A percentile compares a stretch with the other conserved stretches of the same genome.
phyloP scores from a whole-genome alignment of 2,888 invertebrate genomes.

The Hyposoter dolosus region DNA sequence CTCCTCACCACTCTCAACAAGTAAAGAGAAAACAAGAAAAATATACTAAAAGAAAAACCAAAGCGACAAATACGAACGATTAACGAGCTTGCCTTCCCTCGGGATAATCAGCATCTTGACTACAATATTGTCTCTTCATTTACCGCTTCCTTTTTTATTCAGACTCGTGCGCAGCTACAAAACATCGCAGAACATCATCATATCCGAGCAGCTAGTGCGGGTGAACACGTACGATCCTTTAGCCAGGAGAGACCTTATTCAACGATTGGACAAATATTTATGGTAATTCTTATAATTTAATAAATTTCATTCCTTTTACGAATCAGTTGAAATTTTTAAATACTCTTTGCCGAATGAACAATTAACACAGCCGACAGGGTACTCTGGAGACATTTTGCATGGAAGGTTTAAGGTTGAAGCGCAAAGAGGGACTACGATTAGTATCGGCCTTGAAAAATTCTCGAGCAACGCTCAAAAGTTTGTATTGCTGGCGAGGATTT shows the following conservation, averaged over 20 bases:
- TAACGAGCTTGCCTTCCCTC: conserved; percentile 45
- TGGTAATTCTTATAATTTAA: conserved; percentile 21
- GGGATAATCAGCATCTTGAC: conserved; percentile 49
- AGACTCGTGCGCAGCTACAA: conserved; percentile 45
- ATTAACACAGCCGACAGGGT: conserved; percentile 69
- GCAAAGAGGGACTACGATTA: conserved; percentile 72
- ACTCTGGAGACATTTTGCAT: conserved; percentile 72
- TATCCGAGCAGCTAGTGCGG: conserved; percentile 63
- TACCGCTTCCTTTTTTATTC: conserved; percentile 11
- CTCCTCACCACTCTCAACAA: conserved; percentile 70
- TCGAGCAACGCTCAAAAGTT: conserved; percentile 71
- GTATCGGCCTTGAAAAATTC: conserved; percentile 73
- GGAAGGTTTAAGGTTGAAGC: conserved; percentile 72
- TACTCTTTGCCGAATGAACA: neutral
- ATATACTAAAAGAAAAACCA: conserved; percentile 24
- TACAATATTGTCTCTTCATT: conserved; percentile 55
- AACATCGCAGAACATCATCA: conserved; percentile 47
- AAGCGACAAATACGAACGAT: conserved; percentile 51
- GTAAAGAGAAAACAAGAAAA: conserved; percentile 63
- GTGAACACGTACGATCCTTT: conserved; percentile 56
- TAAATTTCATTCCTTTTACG: neutral
- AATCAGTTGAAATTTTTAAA: neutral
- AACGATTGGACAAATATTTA: conserved; percentile 59
- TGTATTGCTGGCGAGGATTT: conserved; percentile 75
- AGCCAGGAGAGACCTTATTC: conserved; percentile 49